Conservation (phyloP, 2,797 vertebrate genomes). For the Enteromius thamalakanensis region DNA sequence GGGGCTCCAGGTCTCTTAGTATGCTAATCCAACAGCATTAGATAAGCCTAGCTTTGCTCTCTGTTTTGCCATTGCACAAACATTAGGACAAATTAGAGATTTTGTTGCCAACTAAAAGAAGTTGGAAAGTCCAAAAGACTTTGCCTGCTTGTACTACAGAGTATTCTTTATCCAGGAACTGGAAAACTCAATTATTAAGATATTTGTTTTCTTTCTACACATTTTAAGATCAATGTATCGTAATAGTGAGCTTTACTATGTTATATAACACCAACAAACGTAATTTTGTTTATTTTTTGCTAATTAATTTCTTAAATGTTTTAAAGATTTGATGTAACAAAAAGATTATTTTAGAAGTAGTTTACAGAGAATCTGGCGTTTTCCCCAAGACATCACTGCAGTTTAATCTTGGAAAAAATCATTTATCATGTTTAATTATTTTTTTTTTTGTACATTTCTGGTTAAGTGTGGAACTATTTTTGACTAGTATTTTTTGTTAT, state of each 20-base stretch:
- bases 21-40: slow-evolving; percentile 57
- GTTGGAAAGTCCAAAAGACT: slow-evolving; percentile 1
- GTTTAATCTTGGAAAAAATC: too few relatives aligned
- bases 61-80: slow-evolving; percentile 30
- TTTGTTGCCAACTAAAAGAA: slow-evolving; percentile 4
- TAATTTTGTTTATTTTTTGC: background rate
- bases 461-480: background rate
- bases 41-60: slow-evolving; percentile 24
- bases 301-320: background rate
- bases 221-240: background rate
- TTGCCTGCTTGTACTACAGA: background rate
- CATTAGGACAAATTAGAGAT: slow-evolving; percentile 32
- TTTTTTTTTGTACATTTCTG: too few relatives aligned
- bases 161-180: slow-evolving; percentile 1
- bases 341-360: background rate
- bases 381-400: background rate
- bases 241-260: background rate
- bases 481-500: background rate
- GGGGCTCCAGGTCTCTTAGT: slow-evolving; percentile 51
- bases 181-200: background rate
- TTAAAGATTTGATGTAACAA: background rate
- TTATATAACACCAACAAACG: background rate
- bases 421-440: too few relatives aligned
- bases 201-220: background rate
- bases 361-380: background rate